Evolutionary conservation across 92 coral and sea anemone genomes (phyloP).

Genomic region (Bergia puertoricense): DNA sequence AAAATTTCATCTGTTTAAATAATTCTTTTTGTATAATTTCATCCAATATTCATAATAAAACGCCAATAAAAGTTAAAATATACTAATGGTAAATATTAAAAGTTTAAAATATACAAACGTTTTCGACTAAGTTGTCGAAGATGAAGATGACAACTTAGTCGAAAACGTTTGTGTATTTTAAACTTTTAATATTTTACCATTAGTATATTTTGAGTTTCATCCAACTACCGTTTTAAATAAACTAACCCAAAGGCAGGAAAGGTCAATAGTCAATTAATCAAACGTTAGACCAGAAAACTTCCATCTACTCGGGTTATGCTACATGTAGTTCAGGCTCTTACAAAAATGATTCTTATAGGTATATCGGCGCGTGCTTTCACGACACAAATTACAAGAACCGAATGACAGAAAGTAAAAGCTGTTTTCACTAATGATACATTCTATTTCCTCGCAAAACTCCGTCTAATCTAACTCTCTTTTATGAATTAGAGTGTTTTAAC

Average conservation of each 20-base stretch:
- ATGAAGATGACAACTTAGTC: no score
- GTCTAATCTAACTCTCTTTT: no score
- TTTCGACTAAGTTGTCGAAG: no score
- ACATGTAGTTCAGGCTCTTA: neutral
- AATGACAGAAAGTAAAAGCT: neutral
- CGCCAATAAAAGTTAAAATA: no score
- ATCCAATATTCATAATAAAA: neutral
- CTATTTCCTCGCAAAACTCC: neutral
- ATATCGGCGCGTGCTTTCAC: neutral
- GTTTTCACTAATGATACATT: neutral
- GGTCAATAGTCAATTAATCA: slow-evolving; percentile 21
- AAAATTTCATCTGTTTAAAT: no score
- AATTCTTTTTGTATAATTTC: no score
- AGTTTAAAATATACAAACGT: no score
- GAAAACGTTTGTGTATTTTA: no score
- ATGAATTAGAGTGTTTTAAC: neutral
- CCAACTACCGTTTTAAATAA: neutral
- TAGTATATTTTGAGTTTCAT: no score
- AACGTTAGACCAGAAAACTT: neutral
- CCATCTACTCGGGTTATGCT: neutral
- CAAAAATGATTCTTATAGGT: neutral
- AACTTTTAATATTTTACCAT: no score
- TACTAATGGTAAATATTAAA: no score
- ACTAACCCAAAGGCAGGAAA: neutral
- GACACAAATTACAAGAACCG: neutral